Evolutionary conservation across 1,140 invertebrate genomes (phyloP), one percentile per base, ranked within the genome.

Genomic region (Drosophila gunungcola): DNA sequence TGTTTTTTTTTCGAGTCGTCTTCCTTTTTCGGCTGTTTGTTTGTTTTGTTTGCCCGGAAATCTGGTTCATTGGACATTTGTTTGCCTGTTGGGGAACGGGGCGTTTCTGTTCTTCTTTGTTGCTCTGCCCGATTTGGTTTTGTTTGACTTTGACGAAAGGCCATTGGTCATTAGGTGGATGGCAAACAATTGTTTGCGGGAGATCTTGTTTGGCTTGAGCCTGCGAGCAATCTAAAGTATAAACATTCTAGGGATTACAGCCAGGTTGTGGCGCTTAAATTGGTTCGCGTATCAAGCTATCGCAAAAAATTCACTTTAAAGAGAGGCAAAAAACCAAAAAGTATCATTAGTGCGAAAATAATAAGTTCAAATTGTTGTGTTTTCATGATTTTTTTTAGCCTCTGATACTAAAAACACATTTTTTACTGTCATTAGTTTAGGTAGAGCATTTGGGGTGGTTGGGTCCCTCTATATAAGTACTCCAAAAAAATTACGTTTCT

Each of bases 31-130:
- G 81, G 43, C 74, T 82, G 83, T 79, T 88, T 86, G 79, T 79
- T 83, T 83, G 56, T 65, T 79, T 88, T 86, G 79, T 79, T 83
- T 83, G 56, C 69, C 62, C 61, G 75, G 79, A 84, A 86, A 86
- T 86, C 82, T 86, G 82, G 88, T 86, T 88, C 82, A 88, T 88
- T 86, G 82, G 83, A 88, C 84, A 86, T 86, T 86, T 86, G 83
- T 73, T 88, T 86, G 79, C 80, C 74, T 79, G 79, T 46, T 79
- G 74, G 49, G 53, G 58, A 38, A 21, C 0, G 25, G 45, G 46
- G 46, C 34, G 65, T 49, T 32, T 63, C 43, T 29, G 42, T 38
- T 27, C 38, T 51, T 42, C 29, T 39, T 43, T 43, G 2, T 34
- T 13, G 36, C n/a, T 38, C 32, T 21, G 11, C 55, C 25, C n/a